Percentiles rank a stretch among this genome's conserved stretches.
Evolutionary conservation across 2,113 vertebrate genomes (phyloP).

Genomic region (Rhinoderma darwinii): DNA sequence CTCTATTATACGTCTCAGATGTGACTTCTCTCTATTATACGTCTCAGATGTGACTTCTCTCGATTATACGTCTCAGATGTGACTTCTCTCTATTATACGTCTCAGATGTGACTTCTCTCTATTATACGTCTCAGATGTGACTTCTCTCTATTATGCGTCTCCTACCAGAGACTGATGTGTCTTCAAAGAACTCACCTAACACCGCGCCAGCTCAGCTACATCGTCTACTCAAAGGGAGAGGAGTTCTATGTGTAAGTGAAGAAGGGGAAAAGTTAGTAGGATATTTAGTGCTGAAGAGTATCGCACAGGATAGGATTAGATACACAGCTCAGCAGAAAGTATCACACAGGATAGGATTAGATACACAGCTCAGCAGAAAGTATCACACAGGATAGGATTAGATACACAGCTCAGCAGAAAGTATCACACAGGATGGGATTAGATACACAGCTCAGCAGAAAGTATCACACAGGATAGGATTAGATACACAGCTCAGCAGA

Average conservation of each 20-base stretch:
- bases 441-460: background rate
- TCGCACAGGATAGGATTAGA: background rate
- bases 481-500: background rate
- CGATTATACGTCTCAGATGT: background rate
- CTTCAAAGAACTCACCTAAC: constrained; percentile 26
- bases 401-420: background rate
- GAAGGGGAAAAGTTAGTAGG: too few species aligned
- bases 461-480: background rate
- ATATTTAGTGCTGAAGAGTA: background rate
- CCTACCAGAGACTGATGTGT: constrained; percentile 20
- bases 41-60: background rate
- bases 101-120: background rate
- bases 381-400: background rate
- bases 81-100: background rate
- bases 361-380: background rate
- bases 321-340: background rate
- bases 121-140: too few species aligned
- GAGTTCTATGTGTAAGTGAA: background rate
- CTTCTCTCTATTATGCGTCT: too few species aligned
- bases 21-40: background rate
- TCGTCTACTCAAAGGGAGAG: background rate
- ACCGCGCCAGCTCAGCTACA: background rate
- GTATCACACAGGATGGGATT: background rate
- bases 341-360: background rate
- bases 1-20: background rate